Percentiles rank a stretch among this genome's conserved stretches.
Conservation (phyloP, 1,140 invertebrate genomes). For the Mercenaria mercenaria region DNA sequence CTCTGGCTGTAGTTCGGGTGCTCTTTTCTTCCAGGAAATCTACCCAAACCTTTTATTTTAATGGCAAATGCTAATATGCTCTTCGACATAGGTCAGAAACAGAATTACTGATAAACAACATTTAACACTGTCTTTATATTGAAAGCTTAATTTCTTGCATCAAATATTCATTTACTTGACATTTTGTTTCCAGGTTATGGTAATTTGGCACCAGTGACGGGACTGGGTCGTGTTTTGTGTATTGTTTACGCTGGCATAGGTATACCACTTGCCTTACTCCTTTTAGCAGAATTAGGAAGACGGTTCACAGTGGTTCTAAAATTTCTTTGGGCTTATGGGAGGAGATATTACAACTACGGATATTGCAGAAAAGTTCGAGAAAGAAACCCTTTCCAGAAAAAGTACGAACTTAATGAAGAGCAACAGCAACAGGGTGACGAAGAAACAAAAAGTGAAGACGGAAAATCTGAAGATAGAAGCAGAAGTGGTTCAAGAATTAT, state of each 20-base stretch:
- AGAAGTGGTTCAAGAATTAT: conserved; percentile 13
- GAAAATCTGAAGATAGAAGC: conserved; percentile 24
- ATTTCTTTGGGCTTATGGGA: conserved; percentile 71
- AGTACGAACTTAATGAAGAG: conserved; percentile 29
- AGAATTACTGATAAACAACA: no score
- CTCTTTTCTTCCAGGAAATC: no score
- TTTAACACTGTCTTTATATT: no score
- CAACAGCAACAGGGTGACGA: neutral
- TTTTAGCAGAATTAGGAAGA: conserved; percentile 83
- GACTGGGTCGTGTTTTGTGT: conserved; percentile 93
- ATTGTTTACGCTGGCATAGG: conserved; percentile 98
- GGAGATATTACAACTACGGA: conserved; percentile 59
- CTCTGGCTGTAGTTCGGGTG: no score
- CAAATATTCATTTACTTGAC: no score
- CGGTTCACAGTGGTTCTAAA: conserved; percentile 79
- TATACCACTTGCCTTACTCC: conserved; percentile 94
- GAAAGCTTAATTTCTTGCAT: no score
- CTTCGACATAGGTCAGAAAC: no score
- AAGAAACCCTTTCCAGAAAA: conserved; percentile 1
- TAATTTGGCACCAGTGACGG: conserved; percentile 95
- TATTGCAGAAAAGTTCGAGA: conserved; percentile 27
- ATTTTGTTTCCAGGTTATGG: conserved; percentile 93
- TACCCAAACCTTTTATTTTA: no score
- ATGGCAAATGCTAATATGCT: no score
- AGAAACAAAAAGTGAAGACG: neutral